Base-by-base conservation (phyloP, 2,888 invertebrate species). In the Acronicta alni region DNA sequence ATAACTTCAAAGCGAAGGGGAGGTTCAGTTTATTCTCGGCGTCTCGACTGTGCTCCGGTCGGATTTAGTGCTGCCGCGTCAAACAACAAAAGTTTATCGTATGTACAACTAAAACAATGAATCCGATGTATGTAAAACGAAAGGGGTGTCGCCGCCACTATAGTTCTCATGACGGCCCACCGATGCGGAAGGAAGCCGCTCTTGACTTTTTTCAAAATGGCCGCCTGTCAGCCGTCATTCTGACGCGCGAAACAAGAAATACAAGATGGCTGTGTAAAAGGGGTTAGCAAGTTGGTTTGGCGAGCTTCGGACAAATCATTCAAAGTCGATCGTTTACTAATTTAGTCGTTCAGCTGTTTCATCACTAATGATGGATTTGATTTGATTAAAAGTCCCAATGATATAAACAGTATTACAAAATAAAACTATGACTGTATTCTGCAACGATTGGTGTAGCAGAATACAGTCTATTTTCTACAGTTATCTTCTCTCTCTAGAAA, bases 161-260 rank as follows among this genome's bases (percentile, higher is more conserved):
- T 92, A 92, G 91, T 92, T 92, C 92, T 92, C 90, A 89, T 91
- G 87, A 88, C 88, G 86, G 89, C 90, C 87, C 86, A 88, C 89
- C 89, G 92, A 89, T 83, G 91, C 89, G 92, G 91, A 94, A 94
- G 91, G 92, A 93, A 94, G 92, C 93, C 92, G 88, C 88, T 88
- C 91, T 92, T 84, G 84, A 92, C 89, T 86, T 92, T 93, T 93
- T 93, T 89, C 90, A 94, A 94, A 92, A 94, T 94, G 94, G 94
- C 94, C 80, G 88, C 89, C 82, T 92, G 89, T 90, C 91, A 92
- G 81, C 89, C 84, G 87, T 91, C 89, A 91, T 77, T 84, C 81
- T 90, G 89, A 89, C 87, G 87, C 83, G 84, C 80, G 77, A 89
- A 88, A 86, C 83, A 86, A 86, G 84, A 86, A 88, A 89, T 88